Base-by-base conservation (phyloP, 2,888 invertebrate genomes). In the Hydropsyche betteni region DNA sequence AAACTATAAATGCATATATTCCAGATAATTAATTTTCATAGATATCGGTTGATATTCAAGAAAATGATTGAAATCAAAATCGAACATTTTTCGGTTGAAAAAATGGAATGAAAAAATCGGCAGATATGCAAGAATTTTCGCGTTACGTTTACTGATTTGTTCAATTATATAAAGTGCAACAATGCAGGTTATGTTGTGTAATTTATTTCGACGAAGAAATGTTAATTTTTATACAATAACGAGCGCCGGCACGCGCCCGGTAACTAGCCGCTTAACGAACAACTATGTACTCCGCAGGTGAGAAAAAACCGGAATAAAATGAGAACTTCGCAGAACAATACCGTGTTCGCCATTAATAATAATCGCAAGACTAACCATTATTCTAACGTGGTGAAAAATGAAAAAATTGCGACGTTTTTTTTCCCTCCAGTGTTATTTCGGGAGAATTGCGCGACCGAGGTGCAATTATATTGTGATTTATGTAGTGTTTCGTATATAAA, bases 281-380 rank as follows among this genome's bases (percentile, higher is more conserved):
- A 72, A 64, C 64, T 36, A 64, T n/a, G n/a, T 24, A 24, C 24
- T 24, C 24, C 55, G 16, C 72, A 72, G 72, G 72, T 72, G 72
- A 72, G 72, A 72, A 72, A 72, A 72, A 72, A 72, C 72, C 72
- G 58, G 72, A 72, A 72, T 72, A n/a, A 70, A 53, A 53, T 34
- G 70, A 70, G 53, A 53, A 33, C 14, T 33, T 70, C 53, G 52
- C 53, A 53, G 70, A 70, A 70, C 70, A 70, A 53, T 70, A 70
- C 70, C 33, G 69, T 70, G 64, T 64, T 64, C 64, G 64, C 64
- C 64, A 64, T 64, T 64, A 33, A 64, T 36, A 64, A 44, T 44
- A 10, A 64, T 64, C 24, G 64, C 33, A 24, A 10, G 61, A 14
- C 64, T 36, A 6, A 64, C 34, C 64, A 64, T 64, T 36, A 64